Percentiles rank a stretch among this genome's conserved stretches.
Evolutionary conservation across 2,888 invertebrate species (phyloP).

Genomic region (Steinernema carpocapsae): DNA sequence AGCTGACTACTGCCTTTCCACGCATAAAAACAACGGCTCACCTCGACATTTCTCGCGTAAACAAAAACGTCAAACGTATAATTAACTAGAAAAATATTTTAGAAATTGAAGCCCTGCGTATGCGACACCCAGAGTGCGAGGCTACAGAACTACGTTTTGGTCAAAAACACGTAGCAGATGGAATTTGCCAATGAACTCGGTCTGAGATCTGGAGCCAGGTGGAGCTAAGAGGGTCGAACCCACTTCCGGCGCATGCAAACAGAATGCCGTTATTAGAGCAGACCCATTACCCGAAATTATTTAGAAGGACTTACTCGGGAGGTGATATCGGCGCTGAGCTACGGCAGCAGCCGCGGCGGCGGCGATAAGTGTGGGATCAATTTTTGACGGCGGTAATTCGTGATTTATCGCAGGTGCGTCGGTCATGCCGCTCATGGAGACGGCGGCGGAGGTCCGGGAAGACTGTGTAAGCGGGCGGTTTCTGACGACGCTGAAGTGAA

Average conservation of each 20-base stretch:
- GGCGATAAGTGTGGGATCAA: constrained; percentile 23
- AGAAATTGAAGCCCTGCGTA: too few relatives aligned
- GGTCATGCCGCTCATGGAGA: constrained; percentile 34
- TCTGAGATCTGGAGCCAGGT: too few relatives aligned
- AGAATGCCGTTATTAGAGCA: too few relatives aligned
- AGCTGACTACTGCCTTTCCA: background rate
- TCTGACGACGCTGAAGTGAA: constrained; percentile 6
- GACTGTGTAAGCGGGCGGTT: background rate
- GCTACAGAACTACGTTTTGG: too few relatives aligned
- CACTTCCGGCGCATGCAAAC: too few relatives aligned
- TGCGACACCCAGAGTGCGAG: too few relatives aligned
- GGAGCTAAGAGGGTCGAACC: too few relatives aligned
- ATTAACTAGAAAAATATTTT: too few relatives aligned
- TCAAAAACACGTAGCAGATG: too few relatives aligned
- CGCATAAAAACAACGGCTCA: background rate
- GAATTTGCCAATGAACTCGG: too few relatives aligned
- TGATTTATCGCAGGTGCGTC: constrained; percentile 31
- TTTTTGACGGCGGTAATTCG: constrained; percentile 25
- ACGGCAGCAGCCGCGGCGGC: constrained; percentile 19
- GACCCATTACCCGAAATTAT: background rate
- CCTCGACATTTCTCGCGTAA: too few relatives aligned
- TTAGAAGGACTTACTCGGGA: constrained; percentile 26
- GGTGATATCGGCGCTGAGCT: constrained; percentile 27
- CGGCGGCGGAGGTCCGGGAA: background rate
- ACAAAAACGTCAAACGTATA: too few relatives aligned